Percentiles rank a stretch among this genome's conserved stretches.
These are phyloP conservation scores for Caenorhabditis remanei DNA, from an alignment of 1,140 invertebrate genomes.

Conservation along the genomic window DNA sequence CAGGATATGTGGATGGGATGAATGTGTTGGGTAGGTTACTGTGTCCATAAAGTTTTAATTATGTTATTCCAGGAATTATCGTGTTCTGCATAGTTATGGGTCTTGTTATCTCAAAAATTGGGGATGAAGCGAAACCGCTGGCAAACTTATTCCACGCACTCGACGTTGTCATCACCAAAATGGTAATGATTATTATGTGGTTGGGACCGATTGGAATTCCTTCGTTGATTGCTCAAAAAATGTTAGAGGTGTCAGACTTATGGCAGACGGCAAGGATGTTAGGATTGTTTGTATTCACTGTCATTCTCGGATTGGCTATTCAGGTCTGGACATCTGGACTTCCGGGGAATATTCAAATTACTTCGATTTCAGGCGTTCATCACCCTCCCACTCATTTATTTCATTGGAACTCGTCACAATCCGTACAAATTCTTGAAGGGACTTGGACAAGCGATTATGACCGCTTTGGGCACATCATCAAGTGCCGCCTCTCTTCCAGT, in stretches of 20 bases:
- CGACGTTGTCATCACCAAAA: slow-evolving; percentile 80
- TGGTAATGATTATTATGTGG: slow-evolving; percentile 89
- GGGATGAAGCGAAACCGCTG: slow-evolving; percentile 78
- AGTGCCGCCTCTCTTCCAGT: slow-evolving; percentile 91
- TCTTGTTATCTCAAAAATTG: slow-evolving; percentile 79
- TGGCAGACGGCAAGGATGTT: slow-evolving; percentile 85
- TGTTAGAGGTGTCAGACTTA: slow-evolving; percentile 88
- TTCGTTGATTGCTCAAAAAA: slow-evolving; percentile 90
- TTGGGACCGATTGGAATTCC: slow-evolving; percentile 91
- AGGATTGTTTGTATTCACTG: slow-evolving; percentile 91
- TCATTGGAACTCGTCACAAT: slow-evolving; percentile 81
- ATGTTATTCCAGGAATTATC: slow-evolving; percentile 79
- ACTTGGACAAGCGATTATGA: slow-evolving; percentile 81
- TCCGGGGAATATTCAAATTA: not conserved
- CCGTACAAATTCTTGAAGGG: slow-evolving; percentile 81
- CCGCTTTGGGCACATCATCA: slow-evolving; percentile 79
- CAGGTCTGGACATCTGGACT: not conserved
- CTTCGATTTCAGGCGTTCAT: slow-evolving; percentile 86
- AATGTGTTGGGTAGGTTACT: slow-evolving; percentile 73
- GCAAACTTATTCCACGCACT: slow-evolving; percentile 80
- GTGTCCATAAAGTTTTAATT: not conserved
- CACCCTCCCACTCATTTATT: slow-evolving; percentile 84
- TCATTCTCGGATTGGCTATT: slow-evolving; percentile 80
- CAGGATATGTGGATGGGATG: slow-evolving; percentile 73
- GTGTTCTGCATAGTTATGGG: slow-evolving; percentile 81